Conservation (phyloP, 2,888 invertebrate species). For the Agrilus cyanescens region DNA sequence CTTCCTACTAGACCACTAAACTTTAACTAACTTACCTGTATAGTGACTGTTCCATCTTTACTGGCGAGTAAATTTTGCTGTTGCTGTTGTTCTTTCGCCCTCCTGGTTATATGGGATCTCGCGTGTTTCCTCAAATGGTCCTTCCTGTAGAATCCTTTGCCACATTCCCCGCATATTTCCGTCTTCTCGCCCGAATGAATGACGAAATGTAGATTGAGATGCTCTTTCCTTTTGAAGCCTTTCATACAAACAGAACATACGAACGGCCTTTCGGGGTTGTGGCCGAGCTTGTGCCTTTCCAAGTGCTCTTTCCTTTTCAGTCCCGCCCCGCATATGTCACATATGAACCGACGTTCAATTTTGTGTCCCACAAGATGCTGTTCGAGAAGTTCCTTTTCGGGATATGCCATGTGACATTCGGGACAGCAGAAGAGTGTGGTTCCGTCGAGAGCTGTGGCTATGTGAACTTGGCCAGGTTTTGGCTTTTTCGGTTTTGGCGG, state of each 20-base stretch:
- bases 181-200: constrained; percentile 78
- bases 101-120: constrained; percentile 63
- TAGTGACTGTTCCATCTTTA: constrained; percentile 28
- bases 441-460: constrained; percentile 63
- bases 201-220: constrained; percentile 70
- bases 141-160: constrained; percentile 68
- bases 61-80: constrained; percentile 27
- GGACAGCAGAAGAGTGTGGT: constrained; percentile 67
- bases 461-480: constrained; percentile 69
- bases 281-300: constrained; percentile 68
- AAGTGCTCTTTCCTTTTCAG: constrained; percentile 68
- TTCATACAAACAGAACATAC: constrained; percentile 68
- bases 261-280: constrained; percentile 70
- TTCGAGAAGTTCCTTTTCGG: constrained; percentile 68
- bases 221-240: constrained; percentile 66
- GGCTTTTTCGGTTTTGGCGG: constrained; percentile 65
- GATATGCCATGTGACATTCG: constrained; percentile 71
- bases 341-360: constrained; percentile 67
- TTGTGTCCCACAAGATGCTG: constrained; percentile 66
- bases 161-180: constrained; percentile 65
- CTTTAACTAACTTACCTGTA: constrained; percentile 22
- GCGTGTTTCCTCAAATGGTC: constrained; percentile 73
- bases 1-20: no score
- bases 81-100: constrained; percentile 53
- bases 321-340: constrained; percentile 66